phyloP scores from a whole-genome alignment of 2,888 invertebrate genomes.

The Drosophila quasianomalipes region DNA sequence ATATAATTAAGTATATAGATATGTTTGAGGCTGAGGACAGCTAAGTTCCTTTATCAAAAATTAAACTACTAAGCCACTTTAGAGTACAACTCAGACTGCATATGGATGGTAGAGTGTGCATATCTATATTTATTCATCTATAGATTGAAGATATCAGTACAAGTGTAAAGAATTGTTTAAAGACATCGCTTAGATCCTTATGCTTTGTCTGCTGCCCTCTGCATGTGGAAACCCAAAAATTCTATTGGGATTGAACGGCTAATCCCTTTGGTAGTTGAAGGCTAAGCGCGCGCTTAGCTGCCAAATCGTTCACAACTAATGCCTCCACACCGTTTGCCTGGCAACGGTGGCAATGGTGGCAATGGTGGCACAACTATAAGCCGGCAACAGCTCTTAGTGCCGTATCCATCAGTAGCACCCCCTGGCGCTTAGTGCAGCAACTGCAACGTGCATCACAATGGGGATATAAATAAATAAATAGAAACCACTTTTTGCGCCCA shows the following conservation, averaged over 20 bases:
- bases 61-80: neutral
- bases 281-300: constrained; percentile 60
- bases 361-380: constrained; percentile 4
- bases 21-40: neutral
- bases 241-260: constrained; percentile 37
- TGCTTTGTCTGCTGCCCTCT: neutral
- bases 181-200: neutral
- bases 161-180: neutral
- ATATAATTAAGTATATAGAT: too few relatives aligned
- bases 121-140: neutral
- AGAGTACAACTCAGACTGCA: neutral
- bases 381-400: constrained; percentile 2
- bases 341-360: constrained; percentile 11
- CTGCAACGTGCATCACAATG: constrained; percentile 61
- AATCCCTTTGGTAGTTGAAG: constrained; percentile 54
- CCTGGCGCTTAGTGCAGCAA: constrained; percentile 15
- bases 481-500: constrained; percentile 72
- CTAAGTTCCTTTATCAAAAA: neutral
- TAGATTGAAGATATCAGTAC: neutral
- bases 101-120: neutral
- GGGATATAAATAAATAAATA: constrained; percentile 74
- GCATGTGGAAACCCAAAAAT: constrained; percentile 16
- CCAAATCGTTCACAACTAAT: constrained; percentile 58
- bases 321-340: constrained; percentile 3
- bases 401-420: neutral